Percentiles rank a stretch among this genome's conserved stretches.
Evolutionary conservation across 2,113 vertebrate genomes (phyloP).

Genomic region (Lepus timidus): DNA sequence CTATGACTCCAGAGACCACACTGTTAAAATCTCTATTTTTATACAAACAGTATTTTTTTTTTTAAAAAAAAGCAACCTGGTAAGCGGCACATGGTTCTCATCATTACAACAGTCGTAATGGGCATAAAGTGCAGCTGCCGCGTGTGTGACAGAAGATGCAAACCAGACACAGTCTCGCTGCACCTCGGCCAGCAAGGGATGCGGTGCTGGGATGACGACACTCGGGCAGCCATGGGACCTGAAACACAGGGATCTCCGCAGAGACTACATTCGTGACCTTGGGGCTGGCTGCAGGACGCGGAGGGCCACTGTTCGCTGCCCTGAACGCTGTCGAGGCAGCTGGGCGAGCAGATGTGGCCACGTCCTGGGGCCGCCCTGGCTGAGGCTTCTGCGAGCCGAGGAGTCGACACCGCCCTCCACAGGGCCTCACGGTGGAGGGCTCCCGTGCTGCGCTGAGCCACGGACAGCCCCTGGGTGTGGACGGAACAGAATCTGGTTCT

Average conservation of each 20-base stretch:
- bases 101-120: conserved; percentile 59
- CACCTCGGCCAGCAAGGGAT: not conserved
- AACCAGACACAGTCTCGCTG: conserved; percentile 19
- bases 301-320: not conserved
- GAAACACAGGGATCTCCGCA: conserved; percentile 54
- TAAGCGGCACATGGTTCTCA: conserved; percentile 13
- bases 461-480: not conserved
- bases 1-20: conserved; percentile 7
- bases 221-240: conserved; percentile 45
- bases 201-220: conserved; percentile 12
- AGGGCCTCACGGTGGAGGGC: not conserved
- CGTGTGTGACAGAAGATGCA: not conserved
- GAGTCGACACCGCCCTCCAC: not conserved
- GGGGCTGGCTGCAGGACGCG: not conserved
- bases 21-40: conserved; percentile 52
- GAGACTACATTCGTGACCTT: conserved; percentile 53
- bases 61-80: conserved; percentile 51
- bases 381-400: not conserved
- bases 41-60: conserved; percentile 15
- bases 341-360: not conserved
- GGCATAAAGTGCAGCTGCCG: conserved; percentile 57
- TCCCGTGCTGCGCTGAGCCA: too few relatives aligned
- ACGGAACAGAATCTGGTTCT: not conserved
- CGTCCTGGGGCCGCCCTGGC: not conserved
- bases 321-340: not conserved